phyloP scores from a whole-genome alignment of 2,113 vertebrate genomes.

The Tyto alba region DNA sequence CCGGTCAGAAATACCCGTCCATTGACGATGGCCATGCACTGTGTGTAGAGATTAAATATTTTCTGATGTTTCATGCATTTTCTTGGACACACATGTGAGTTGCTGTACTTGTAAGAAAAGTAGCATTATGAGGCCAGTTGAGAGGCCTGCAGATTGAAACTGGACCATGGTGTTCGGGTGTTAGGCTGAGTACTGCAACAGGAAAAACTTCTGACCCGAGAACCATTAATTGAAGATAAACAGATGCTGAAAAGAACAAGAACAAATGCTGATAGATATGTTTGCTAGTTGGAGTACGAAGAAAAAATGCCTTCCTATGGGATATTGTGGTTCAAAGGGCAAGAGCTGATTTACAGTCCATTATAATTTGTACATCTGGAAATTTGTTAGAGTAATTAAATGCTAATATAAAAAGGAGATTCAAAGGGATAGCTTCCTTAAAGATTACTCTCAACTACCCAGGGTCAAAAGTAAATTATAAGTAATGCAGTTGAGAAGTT shows the following conservation, averaged over 20 bases:
- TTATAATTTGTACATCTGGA: slow-evolving; percentile 49
- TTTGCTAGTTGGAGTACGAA: neutral
- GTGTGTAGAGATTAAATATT: rapidly evolving
- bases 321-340: neutral
- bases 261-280: neutral
- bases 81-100: rapidly evolving
- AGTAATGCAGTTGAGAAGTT: slow-evolving; percentile 32
- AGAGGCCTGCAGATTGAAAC: neutral
- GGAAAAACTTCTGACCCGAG: neutral
- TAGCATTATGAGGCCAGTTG: neutral
- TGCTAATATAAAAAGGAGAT: slow-evolving; percentile 56
- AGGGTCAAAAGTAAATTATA: slow-evolving; percentile 66
- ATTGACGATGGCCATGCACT: rapidly evolving
- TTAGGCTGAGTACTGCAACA: rapidly evolving
- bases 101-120: neutral
- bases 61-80: neutral
- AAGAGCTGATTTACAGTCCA: slow-evolving; percentile 46
- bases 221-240: neutral
- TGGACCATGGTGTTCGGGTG: rapidly evolving
- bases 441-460: slow-evolving; percentile 34
- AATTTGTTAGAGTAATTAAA: slow-evolving; percentile 65
- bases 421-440: slow-evolving; percentile 54
- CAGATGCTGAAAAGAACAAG: neutral
- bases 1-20: neutral
- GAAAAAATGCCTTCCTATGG: neutral